Base-by-base conservation (phyloP, 2,797 vertebrate genomes). In the Triplophysa yarkandensis region DNA sequence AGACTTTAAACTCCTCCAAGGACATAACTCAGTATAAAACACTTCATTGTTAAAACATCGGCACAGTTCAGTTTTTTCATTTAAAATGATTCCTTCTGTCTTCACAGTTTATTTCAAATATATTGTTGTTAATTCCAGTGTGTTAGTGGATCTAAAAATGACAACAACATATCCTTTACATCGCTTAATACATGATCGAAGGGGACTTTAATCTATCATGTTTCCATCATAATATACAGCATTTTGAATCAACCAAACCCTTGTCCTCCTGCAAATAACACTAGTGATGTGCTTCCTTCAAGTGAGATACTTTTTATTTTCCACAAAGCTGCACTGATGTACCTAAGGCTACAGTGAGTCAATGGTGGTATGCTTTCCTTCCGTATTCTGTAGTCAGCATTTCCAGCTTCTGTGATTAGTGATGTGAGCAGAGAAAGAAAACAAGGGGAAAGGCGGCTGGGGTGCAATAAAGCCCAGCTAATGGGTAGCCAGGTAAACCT, bases 1-100 rank as follows among this genome's bases (percentile, higher is more conserved):
- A 93, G 92, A 90, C 93, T 91, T 89, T 16, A 92, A 92, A 89
- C 92, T 23, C 23, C 58, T 94, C 92, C 93, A 92, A 90, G 85
- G 39, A 83, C 90, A 92, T 95, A 94, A 94, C 94, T 94, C 90
- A 93, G 85, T 87, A 85, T 84, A 84, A 81, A 85, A 83, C 85
- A 90, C 89, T 57, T 58, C 28, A 32, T 58, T 58, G 27, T 17
- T 58, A n/a, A 30, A 58, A 32, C n/a, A 30, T 30, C 55, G 19
- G 55, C 4, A 58, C 27, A 4, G 1, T 27, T 67, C 48, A 10
- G 48, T 52, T 50, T 21, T 30, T 0, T 10, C 7, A 28, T 46
- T 14, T 0, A 28, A 17, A 55, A 55, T 16, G 10, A 36, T n/a
- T 19, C 28, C 14, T 6, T 16, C 30, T 27, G 21, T 25, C 8